Base-by-base conservation (phyloP, 2,113 vertebrate genomes). In the Cyanoliseus patagonus region DNA sequence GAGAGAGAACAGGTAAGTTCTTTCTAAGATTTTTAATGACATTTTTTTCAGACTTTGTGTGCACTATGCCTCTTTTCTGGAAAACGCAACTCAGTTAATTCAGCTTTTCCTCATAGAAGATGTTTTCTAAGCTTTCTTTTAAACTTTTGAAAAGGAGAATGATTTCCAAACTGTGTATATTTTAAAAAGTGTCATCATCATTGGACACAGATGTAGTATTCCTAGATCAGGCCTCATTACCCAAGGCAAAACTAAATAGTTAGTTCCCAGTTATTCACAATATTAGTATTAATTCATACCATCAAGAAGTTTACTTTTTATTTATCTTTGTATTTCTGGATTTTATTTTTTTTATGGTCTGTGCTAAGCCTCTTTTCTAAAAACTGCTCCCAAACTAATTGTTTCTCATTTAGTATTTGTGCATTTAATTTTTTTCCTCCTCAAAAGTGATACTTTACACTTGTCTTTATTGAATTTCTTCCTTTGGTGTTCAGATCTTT, bases 401-500 rank as follows among this genome's bases (percentile, higher is more conserved):
- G 42, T 46, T 97, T 79, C 31, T 52, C 17, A 75, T 91, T 95
- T 87, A 75, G 68, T 78, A 91, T 75, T 91, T 62, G 24, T 85
- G 42, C 14, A 74, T 73, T 76, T 94, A 35, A 53, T 87, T 86
- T 92, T 88, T 86, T 75, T 42, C 22, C 47, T 82, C n/a, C 62
- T 85, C 67, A 79, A 68, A 95, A 87, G 30, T 35, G n/a, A 85
- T 94, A 87, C 62, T 91, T 82, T 49, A 37, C 44, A 47, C 19
- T 85, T 95, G 47, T 47, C 18, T 91, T 64, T 84, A 92, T 76
- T 91, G 57, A 94, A 87, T 91, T 94, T 89, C 20, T 79, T 87
- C 52, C 18, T 76, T 91, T 78, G 88, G 46, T 78, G 88, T 92
- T 95, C 64, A 78, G 41, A 68, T 16, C 24, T 30, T 52, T 73